A percentile compares a stretch with the other conserved stretches of the same genome.
These are phyloP conservation scores for Lonchura striata DNA, from an alignment of 2,113 vertebrate genomes.

Conservation along the genomic window DNA sequence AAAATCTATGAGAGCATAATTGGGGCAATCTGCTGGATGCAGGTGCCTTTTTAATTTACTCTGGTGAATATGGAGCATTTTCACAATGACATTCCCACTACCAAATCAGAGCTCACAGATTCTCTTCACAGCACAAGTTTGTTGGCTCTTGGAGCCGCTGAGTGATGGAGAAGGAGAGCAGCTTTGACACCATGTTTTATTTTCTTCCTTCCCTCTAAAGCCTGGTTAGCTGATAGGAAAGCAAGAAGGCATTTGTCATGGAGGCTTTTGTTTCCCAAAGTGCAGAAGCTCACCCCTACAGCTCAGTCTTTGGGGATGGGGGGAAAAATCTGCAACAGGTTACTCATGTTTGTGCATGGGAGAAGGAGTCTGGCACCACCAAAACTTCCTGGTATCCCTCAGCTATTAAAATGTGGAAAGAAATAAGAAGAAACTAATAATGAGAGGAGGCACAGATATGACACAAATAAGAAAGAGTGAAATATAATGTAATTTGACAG, in stretches of 20 bases:
- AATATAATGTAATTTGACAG: background rate
- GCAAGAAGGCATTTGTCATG: background rate
- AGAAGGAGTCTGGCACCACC: background rate
- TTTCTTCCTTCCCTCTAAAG: background rate
- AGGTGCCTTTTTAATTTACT: background rate
- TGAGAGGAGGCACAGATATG: background rate
- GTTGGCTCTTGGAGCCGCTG: background rate
- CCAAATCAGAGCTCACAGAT: background rate
- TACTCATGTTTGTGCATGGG: accelerated
- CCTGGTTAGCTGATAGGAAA: background rate
- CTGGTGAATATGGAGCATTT: background rate
- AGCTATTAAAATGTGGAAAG: background rate
- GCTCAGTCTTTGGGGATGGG: background rate
- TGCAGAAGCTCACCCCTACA: background rate
- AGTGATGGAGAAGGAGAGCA: background rate
- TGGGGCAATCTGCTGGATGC: background rate
- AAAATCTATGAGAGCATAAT: background rate
- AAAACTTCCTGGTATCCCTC: background rate
- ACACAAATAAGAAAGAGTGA: background rate
- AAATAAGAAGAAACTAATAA: background rate
- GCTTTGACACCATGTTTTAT: background rate
- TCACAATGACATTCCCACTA: background rate
- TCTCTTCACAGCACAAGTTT: background rate
- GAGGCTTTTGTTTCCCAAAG: background rate
- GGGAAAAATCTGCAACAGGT: background rate